Base-by-base conservation (phyloP, 2,888 invertebrate genomes). In the Geophilus truncorum region DNA sequence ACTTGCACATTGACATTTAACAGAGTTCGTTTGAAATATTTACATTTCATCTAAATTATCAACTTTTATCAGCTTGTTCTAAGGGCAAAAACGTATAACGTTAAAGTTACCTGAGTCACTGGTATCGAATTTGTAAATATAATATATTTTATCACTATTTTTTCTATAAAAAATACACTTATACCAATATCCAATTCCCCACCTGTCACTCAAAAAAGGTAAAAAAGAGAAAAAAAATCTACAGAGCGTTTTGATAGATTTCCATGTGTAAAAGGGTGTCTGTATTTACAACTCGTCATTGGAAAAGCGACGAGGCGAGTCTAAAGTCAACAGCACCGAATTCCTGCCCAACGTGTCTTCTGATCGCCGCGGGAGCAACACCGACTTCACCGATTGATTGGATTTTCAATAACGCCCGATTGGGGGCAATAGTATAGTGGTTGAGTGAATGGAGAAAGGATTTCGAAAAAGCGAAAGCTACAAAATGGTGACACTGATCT, bases 221-320 rank as follows among this genome's bases (percentile, higher is more conserved):
- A 5, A 21, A 21, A 62, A 21, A 62, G 21, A 1, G n/a, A 21
- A 62, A 62, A 62, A 62, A 21, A n/a, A n/a, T 23, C 57, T 21
- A 62, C 57, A 62, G 18, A 62, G 23, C 57, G 57, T 62, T 62
- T 62, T 62, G 57, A 62, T 62, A 62, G 57, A 62, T 62, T 62
- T 62, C 23, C 57, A 23, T 23, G 23, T 62, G 57, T 62, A 62
- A 40, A 40, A 62, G 57, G 57, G 23, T 62, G 57, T 62, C 57
- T 62, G 57, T 62, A 62, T 62, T 62, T 62, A 62, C 57, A 62
- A 62, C 57, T 62, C 57, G 57, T 62, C 57, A 62, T 62, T 62
- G 57, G 57, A 23, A 62, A 62, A 21, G 57, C 57, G 57, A 62
- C 57, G 57, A 62, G 21, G 57, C 21, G 57, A 62, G 21, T 62